Evolutionary conservation across 2,888 invertebrate species (phyloP), one percentile per base, ranked within the genome.

Genomic region (Apamea monoglypha): DNA sequence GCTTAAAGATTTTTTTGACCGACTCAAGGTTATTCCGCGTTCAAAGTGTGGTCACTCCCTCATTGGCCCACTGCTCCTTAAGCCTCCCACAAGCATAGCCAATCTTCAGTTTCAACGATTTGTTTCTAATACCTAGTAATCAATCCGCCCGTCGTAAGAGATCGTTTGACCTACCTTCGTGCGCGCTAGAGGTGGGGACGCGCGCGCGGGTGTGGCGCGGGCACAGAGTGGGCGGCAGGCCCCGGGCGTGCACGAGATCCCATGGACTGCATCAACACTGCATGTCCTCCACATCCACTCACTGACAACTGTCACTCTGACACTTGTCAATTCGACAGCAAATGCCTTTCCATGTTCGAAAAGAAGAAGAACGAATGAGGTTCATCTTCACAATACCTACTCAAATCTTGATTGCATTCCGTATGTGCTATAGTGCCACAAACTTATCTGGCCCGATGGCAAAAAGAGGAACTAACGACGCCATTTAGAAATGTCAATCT

Each of bases 191-290:
- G 64, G 18, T 16, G 63, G 16, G 2, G 18, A 1, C 16, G 61
- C 79, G 53, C 70, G 47, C 80, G 73, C 71, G 29, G 18, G 18
- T 36, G 67, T 1, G 56, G 81, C 61, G 85, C 72, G 67, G 40
- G 56, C 68, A 56, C 32, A 50, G 5, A 80, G 66, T 8, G 81
- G 80, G 84, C 81, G 80, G 69, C n/a, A 5, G 44, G 64, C 80
- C 85, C 84, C 64, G 80, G 80, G 80, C 86, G 63, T 84, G 53
- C 78, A 61, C 80, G 79, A 21, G 21, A n/a, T 85, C 47, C 81
- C 81, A 80, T 74, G 59, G 64, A 81, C 81, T 85, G 84, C 84
- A 81, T 80, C 61, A 83, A 78, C 78, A 78, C 67, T 53, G 84
- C 77, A 53, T 50, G 36, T 64, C 68, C 70, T 59, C 69, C 16